Evolutionary conservation across 2,888 invertebrate species (phyloP).

Genomic region (Prosapia bicincta): DNA sequence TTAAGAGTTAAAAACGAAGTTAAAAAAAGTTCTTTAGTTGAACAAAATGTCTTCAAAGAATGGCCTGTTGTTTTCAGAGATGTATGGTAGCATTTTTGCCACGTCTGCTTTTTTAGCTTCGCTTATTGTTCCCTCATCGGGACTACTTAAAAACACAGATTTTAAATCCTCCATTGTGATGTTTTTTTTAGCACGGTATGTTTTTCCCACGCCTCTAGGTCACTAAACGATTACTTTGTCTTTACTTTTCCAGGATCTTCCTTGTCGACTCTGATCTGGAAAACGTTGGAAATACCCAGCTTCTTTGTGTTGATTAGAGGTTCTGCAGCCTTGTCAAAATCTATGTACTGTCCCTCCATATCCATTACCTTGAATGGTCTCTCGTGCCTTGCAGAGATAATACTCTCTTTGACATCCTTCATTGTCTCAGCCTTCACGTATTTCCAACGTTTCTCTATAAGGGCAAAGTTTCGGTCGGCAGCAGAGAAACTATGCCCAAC

Average conservation of each 20-base stretch:
- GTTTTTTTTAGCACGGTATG: background rate
- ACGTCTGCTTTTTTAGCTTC: conserved; percentile 4
- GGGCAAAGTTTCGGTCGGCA: background rate
- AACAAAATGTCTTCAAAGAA: conserved; percentile 1
- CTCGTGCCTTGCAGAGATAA: background rate
- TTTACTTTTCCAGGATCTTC: background rate
- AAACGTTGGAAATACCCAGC: conserved; percentile 5
- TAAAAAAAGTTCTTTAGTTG: background rate
- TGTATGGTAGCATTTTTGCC: background rate
- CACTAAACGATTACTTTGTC: conserved; percentile 8
- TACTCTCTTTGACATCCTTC: background rate
- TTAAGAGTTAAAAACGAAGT: background rate
- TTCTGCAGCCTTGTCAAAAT: conserved; percentile 11
- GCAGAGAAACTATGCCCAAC: background rate
- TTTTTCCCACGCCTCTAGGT: background rate
- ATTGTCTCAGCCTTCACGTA: background rate
- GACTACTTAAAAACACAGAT: background rate
- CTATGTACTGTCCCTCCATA: conserved; percentile 5
- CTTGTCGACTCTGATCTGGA: conserved; percentile 10
- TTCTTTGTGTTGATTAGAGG: conserved; percentile 6
- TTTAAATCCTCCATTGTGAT: conserved; percentile 9
- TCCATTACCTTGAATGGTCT: conserved; percentile 10
- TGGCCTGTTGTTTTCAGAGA: conserved; percentile 8
- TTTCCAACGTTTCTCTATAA: background rate
- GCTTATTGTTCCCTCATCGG: conserved; percentile 2